Conservation (phyloP, 2,888 invertebrate genomes). For the Ophioninae sp. region DNA sequence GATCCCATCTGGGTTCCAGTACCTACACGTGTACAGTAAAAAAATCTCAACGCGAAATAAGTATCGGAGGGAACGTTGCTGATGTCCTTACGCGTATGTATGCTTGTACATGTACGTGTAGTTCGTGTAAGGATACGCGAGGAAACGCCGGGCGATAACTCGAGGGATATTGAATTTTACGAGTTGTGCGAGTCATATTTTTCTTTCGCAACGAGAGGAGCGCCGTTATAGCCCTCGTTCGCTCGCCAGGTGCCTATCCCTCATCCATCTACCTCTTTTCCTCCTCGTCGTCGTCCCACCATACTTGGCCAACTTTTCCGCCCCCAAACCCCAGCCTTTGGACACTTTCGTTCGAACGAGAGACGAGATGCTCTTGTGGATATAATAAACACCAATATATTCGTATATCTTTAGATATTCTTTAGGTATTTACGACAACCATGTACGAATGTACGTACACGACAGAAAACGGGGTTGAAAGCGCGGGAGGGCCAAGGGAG, state of each 20-base stretch:
- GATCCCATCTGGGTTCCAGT: constrained; percentile 30
- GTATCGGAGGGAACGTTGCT: background rate
- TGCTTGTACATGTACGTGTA: constrained; percentile 21
- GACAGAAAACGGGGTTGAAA: background rate
- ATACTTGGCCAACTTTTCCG: constrained; percentile 50
- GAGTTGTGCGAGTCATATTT: constrained; percentile 63
- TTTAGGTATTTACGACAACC: background rate
- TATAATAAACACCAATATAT: background rate
- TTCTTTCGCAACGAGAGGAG: constrained; percentile 45
- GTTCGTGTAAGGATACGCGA: constrained; percentile 6
- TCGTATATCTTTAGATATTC: background rate
- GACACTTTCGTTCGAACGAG: constrained; percentile 32
- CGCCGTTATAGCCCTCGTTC: constrained; percentile 11
- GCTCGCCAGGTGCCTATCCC: constrained; percentile 2
- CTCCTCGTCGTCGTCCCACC: background rate
- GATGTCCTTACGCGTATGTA: background rate
- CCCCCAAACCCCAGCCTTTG: constrained; percentile 11
- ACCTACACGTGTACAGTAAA: background rate
- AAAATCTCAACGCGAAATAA: background rate
- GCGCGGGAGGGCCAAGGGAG: background rate
- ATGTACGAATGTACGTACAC: constrained; percentile 1
- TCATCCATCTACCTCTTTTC: background rate
- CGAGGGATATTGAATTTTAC: constrained; percentile 65
- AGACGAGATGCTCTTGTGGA: constrained; percentile 36
- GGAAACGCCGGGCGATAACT: constrained; percentile 42